Percentiles rank a stretch among this genome's conserved stretches.
These are phyloP conservation scores for Cydia strobilella DNA, from an alignment of 1,140 invertebrate genomes.

Conservation along the genomic window DNA sequence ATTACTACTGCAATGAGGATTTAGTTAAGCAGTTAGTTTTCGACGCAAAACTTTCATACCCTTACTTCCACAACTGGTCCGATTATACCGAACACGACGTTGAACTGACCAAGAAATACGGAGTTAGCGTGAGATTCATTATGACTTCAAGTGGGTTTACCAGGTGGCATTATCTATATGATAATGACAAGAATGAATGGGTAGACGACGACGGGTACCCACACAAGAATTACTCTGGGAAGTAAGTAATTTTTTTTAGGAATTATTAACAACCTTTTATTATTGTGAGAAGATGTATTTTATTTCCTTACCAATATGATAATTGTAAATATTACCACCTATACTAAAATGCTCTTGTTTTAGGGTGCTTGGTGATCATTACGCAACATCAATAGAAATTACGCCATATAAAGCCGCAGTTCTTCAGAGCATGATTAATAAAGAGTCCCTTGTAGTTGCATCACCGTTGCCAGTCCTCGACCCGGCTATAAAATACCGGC, in stretches of 20 bases:
- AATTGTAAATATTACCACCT: too few species aligned
- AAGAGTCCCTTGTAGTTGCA: slow-evolving; percentile 88
- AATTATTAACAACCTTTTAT: not conserved
- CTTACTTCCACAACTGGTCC: slow-evolving; percentile 83
- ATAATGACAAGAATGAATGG: slow-evolving; percentile 74
- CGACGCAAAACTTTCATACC: slow-evolving; percentile 90
- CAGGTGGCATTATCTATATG: slow-evolving; percentile 88
- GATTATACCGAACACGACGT: slow-evolving; percentile 76
- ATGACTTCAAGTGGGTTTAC: slow-evolving; percentile 94
- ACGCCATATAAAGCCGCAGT: slow-evolving; percentile 96
- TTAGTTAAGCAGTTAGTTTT: slow-evolving; percentile 92
- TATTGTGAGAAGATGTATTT: slow-evolving; percentile 2
- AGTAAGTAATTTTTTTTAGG: slow-evolving; percentile 49
- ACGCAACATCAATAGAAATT: slow-evolving; percentile 92
- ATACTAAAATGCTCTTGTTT: slow-evolving; percentile 22
- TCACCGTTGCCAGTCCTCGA: slow-evolving; percentile 86
- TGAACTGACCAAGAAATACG: slow-evolving; percentile 83
- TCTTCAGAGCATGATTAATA: slow-evolving; percentile 88
- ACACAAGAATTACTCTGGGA: slow-evolving; percentile 53
- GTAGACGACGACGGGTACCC: slow-evolving; percentile 59
- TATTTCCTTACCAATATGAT: not conserved
- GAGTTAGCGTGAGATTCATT: slow-evolving; percentile 88
- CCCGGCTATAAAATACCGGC: slow-evolving; percentile 58
- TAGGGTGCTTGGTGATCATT: slow-evolving; percentile 89
- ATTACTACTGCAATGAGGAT: slow-evolving; percentile 92